Conservation (phyloP, 2,888 invertebrate genomes). For the Zygothrica quintamaculata region DNA sequence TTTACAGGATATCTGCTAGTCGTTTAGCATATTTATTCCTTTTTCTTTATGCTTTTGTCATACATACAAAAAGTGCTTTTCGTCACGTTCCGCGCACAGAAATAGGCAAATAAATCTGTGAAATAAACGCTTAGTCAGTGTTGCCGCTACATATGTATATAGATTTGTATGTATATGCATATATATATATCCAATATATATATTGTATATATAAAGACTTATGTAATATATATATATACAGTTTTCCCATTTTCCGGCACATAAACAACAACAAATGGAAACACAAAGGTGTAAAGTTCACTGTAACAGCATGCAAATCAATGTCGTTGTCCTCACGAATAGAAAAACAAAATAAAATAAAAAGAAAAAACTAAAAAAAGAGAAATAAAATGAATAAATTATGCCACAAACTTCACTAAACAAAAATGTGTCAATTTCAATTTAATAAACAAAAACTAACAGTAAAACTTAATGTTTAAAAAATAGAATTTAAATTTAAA, state of each 20-base stretch:
- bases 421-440: too few species aligned
- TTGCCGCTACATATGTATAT: too few species aligned
- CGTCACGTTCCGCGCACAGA: constrained; percentile 74
- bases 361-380: too few species aligned
- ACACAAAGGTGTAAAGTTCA: constrained; percentile 71
- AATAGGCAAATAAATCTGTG: constrained; percentile 77
- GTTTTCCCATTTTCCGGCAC: constrained; percentile 47
- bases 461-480: too few species aligned
- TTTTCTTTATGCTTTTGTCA: constrained; percentile 36
- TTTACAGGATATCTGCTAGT: neutral
- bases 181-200: constrained; percentile 4
- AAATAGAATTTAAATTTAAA: too few species aligned
- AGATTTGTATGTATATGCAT: too few species aligned
- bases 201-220: constrained; percentile 7
- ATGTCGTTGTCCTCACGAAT: neutral
- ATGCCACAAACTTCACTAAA: too few species aligned
- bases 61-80: constrained; percentile 67
- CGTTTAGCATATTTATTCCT: neutral
- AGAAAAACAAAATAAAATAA: neutral
- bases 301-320: constrained; percentile 64
- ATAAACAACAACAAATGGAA: constrained; percentile 44
- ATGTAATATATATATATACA: constrained; percentile 31
- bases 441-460: too few species aligned
- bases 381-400: too few species aligned
- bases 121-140: constrained; percentile 60